phyloP scores from a whole-genome alignment of 2,113 vertebrate species.

The Chrysemys picta region DNA sequence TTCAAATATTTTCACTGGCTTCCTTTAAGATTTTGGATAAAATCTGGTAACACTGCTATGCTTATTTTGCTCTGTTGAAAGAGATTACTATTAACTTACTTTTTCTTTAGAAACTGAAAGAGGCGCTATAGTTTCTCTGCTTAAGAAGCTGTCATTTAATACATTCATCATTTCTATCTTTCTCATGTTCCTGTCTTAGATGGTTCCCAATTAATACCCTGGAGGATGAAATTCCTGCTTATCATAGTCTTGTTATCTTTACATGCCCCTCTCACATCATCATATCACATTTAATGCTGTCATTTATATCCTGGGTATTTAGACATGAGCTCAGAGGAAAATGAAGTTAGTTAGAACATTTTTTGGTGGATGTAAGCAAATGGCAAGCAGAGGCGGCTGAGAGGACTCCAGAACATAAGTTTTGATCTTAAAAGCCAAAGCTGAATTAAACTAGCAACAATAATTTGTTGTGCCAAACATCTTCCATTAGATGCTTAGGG shows the following conservation, averaged over 20 bases:
- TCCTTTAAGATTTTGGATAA: not conserved
- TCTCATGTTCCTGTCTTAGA: not conserved
- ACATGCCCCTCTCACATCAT: not conserved
- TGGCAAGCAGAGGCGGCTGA: not conserved
- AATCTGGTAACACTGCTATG: not conserved
- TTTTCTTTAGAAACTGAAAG: constrained; percentile 20
- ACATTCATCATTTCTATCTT: constrained; percentile 32
- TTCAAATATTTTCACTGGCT: not conserved
- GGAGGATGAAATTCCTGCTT: not conserved
- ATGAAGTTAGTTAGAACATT: not conserved
- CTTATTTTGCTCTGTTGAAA: not conserved
- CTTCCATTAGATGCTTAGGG: not conserved
- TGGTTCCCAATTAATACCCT: not conserved
- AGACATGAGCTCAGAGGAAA: not conserved
- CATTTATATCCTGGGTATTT: not conserved
- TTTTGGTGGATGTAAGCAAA: not conserved
- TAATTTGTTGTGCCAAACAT: not conserved
- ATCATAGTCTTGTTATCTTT: not conserved
- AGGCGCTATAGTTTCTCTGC: not conserved
- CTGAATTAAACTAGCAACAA: not conserved
- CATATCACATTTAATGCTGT: not conserved
- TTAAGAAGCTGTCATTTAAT: not conserved
- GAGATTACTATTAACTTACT: not conserved
- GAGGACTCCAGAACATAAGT: not conserved
- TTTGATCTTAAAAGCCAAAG: not conserved